Percentiles rank a stretch among this genome's conserved stretches.
phyloP scores from a whole-genome alignment of 2,113 vertebrate species.

The Triplophysa rosa region DNA sequence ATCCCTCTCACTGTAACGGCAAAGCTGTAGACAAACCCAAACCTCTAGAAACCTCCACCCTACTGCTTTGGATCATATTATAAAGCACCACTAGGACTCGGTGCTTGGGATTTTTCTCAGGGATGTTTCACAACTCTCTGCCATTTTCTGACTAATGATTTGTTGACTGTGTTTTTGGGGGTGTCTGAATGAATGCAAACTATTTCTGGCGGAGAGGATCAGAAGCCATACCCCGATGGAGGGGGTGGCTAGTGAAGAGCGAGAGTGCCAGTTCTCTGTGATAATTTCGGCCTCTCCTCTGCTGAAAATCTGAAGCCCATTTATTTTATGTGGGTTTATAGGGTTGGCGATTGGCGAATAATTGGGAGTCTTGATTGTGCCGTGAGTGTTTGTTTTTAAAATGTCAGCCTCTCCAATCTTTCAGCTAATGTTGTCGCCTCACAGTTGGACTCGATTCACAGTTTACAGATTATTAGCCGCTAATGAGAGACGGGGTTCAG shows the following conservation, averaged over 20 bases:
- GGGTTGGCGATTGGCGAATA: not conserved
- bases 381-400: constrained; percentile 19
- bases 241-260: constrained; percentile 40
- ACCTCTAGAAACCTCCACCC: constrained; percentile 67
- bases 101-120: constrained; percentile 42
- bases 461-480: constrained; percentile 27
- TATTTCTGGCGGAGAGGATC: constrained; percentile 47
- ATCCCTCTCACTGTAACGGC: constrained; percentile 48
- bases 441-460: constrained; percentile 8
- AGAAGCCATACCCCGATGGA: constrained; percentile 59
- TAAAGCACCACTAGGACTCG: constrained; percentile 66
- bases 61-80: constrained; percentile 63
- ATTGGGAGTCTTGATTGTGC: constrained; percentile 12
- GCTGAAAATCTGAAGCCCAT: not conserved
- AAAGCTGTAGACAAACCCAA: constrained; percentile 16
- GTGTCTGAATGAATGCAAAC: constrained; percentile 68
- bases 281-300: constrained; percentile 13
- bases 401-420: constrained; percentile 5
- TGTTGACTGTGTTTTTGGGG: constrained; percentile 63
- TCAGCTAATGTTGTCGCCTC: constrained; percentile 16
- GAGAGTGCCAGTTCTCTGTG: constrained; percentile 29
- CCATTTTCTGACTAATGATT: constrained; percentile 65
- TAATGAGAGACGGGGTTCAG: constrained; percentile 24
- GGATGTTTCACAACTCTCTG: constrained; percentile 60
- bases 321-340: constrained; percentile 16